Evolutionary conservation across 2,113 vertebrate species (phyloP), one percentile per base, ranked within the genome.

Genomic region (Hypocryptadius cinnamomeus): DNA sequence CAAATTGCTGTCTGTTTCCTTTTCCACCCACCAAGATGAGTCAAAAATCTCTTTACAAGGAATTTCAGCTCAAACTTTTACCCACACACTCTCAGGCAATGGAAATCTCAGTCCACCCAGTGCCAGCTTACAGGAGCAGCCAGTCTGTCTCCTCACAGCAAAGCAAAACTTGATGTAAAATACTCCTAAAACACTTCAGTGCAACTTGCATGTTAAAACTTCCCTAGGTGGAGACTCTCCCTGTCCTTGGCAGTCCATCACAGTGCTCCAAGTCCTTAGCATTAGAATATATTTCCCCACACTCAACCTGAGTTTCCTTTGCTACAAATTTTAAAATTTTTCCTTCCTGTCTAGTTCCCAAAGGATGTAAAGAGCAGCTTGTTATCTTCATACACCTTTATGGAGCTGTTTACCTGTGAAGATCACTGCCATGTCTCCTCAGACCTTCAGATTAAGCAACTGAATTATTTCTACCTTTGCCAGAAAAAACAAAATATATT

Each of bases 1-100:
- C 3, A 1, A 15, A 7, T 0, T 22, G 23, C 9, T 22, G 9
- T 45, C 2, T 0, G 0, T 23, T 66, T 65, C 39, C 42, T 74
- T 66, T 35, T 15, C 48, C 39, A 51, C 31, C n/a, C 37, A 37
- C 16, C 68, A 80, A 9, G 33, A 35, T 0, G 15, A 50, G 54
- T 11, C 31, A 65, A 72, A 85, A 42, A 56, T 12, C 53, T 40
- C 56, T 35, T 35, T 6, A 27, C 4, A n/a, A 54, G 35, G 30
- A n/a, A 57, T 48, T 56, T 60, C 59, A 17, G 10, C 64, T 20
- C 23, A 31, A 42, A 13, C 37, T 23, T 48, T 18, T 22, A 8
- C 48, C 19, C 5, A 0, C 31, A 16, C 23, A 3, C 22, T 44
- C 25, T 27, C 31, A 37, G 68, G 17, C 13, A 30, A 8, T 4